A percentile compares a stretch with the other conserved stretches of the same genome.
Evolutionary conservation across 2,797 vertebrate genomes (phyloP).

Genomic region (Lagodon rhomboides): DNA sequence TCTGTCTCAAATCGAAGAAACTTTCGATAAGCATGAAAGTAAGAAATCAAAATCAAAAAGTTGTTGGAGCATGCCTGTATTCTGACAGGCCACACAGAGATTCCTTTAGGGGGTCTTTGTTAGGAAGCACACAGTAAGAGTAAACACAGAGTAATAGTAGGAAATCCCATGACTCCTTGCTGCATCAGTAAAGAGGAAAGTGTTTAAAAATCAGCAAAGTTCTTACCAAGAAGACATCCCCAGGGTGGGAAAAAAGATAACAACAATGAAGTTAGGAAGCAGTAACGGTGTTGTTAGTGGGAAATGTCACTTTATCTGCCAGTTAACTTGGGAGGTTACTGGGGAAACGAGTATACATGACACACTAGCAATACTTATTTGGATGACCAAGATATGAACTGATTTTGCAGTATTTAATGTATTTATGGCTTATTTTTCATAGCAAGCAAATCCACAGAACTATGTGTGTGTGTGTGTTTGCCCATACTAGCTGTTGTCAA

Average conservation of each 20-base stretch:
- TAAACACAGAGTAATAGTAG: not conserved
- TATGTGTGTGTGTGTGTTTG: not conserved
- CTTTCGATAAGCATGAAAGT: not conserved
- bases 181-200: not conserved
- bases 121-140: not conserved
- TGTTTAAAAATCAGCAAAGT: not conserved
- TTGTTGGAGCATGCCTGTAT: not conserved
- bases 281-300: not conserved
- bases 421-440: not conserved
- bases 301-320: not conserved
- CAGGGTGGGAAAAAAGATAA: not conserved
- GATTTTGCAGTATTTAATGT: not conserved
- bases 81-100: not conserved
- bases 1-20: conserved; percentile 15
- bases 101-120: not conserved
- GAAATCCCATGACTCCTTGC: not conserved
- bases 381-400: not conserved
- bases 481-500: not conserved
- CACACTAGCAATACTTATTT: not conserved
- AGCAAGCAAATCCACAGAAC: not conserved
- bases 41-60: not conserved
- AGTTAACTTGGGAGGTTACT: too few species aligned
- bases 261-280: not conserved
- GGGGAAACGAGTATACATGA: not conserved
- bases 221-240: not conserved